phyloP scores from a whole-genome alignment of 2,888 invertebrate species.

The Athripsodes cinereus region DNA sequence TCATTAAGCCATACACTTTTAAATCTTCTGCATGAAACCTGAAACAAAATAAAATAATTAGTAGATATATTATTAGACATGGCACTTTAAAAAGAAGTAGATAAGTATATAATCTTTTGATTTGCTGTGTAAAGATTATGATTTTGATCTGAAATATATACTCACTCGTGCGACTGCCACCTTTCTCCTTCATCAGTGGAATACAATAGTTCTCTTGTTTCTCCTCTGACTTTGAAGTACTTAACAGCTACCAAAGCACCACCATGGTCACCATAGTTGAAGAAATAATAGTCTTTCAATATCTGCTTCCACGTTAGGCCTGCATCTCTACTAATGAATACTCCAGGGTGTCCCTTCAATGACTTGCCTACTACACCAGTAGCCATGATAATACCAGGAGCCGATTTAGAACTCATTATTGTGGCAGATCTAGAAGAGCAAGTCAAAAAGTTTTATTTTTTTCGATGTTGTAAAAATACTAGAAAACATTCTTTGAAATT shows the following conservation, averaged over 20 bases:
- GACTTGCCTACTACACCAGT: conserved; percentile 75
- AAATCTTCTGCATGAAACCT: conserved; percentile 68
- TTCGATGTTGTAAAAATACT: too few relatives aligned
- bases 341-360: conserved; percentile 73
- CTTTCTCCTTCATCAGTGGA: conserved; percentile 81
- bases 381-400: conserved; percentile 83
- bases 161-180: conserved; percentile 63
- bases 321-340: conserved; percentile 76
- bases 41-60: conserved; percentile 12
- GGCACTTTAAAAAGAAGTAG: not conserved
- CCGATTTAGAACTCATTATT: conserved; percentile 80
- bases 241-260: conserved; percentile 81
- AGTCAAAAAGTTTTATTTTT: not conserved
- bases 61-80: not conserved
- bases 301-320: conserved; percentile 79
- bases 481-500: not conserved
- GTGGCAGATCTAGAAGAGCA: conserved; percentile 57
- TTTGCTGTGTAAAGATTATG: not conserved
- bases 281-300: conserved; percentile 74
- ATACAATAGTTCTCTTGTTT: conserved; percentile 74
- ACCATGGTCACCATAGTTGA: conserved; percentile 88
- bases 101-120: not conserved
- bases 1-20: conserved; percentile 84
- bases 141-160: too few relatives aligned
- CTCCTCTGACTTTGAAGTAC: conserved; percentile 68